Base-by-base conservation (phyloP, 2,113 vertebrate genomes). In the Sinocyclocheilus rhinocerous region DNA sequence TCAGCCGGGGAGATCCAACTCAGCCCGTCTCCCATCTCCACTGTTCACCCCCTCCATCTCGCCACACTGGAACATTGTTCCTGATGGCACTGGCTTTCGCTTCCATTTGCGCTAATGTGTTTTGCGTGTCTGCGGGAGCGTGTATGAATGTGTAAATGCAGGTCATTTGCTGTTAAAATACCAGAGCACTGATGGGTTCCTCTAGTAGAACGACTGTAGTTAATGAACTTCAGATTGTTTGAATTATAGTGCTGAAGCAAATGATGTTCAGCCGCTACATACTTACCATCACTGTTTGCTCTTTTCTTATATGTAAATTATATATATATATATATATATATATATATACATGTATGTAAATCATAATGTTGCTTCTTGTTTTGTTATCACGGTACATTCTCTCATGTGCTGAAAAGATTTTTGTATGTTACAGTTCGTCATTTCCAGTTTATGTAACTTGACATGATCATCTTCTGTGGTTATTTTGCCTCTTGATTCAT, bases 311-410 rank as follows among this genome's bases (percentile, higher is more conserved):
- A 4, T 89, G 76, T 89, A 81, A 86, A 86, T 86, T 22, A 88
- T 84, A 69, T n/a, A n/a, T n/a, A n/a, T n/a, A n/a, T n/a, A n/a
- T n/a, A n/a, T n/a, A n/a, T n/a, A n/a, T n/a, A n/a, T n/a, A n/a
- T n/a, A n/a, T n/a, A n/a, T n/a, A n/a, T n/a, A n/a, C n/a, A n/a
- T n/a, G n/a, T 55, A 4, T 89, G 76, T 89, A 81, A 86, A 86
- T 86, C 26, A 88, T 84, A 69, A 50, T 67, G 39, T 73, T 36
- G 73, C 69, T 80, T 65, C 10, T 77, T 65, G 79, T 86, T 70
- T 73, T 90, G 85, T 87, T 89, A 70, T 91, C n/a, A 88, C 90
- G 95, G 94, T 95, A 95, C 94, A 84, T 57, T 85, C 33, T 88
- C 77, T 87, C 76, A 85, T 61, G 85, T 92, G 91, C 88, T 92